Evolutionary conservation across 2,888 invertebrate species (phyloP), one percentile per base, ranked within the genome.

Genomic region (Melikaiella ostensackeni): DNA sequence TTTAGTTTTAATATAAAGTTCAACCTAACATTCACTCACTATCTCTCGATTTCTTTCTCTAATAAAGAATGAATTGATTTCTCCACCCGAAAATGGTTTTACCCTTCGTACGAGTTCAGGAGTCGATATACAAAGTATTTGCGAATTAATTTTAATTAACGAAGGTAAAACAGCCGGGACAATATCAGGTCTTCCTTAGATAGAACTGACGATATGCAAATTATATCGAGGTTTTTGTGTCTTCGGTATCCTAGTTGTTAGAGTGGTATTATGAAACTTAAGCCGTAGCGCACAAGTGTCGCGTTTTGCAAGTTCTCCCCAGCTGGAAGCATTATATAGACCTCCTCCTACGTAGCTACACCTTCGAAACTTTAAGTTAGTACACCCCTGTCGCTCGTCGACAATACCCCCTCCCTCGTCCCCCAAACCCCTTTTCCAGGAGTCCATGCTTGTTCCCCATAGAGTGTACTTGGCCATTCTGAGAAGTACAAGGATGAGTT

Each of bases 221-320:
- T 89, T 86, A 86, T 87, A 87, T 86, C 86, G 86, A 86, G 83
- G 70, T 55, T n/a, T 33, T 77, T 81, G 84, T 87, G 86, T 86
- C 85, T 86, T 82, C 82, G 81, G 86, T 87, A 88, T 88, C 86
- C 85, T 87, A 82, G 85, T 82, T 84, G 77, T 79, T 79, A 81
- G 83, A 84, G 83, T 83, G 87, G 89, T 87, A 89, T 89, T 88
- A 88, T 86, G 88, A 89, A 89, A 90, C 89, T 90, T 89, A 87
- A 88, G 87, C 88, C 87, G 86, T 89, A 85, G 86, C 86, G 85
- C 87, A 86, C 87, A 87, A 89, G 88, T 88, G 89, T 89, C 87
- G 88, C 87, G 84, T 87, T 88, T 85, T 70, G 70, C 50, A 21
- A 55, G 50, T 55, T 33, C 46, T 50, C n/a, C 70, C 27, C 50